Percentiles rank a stretch among this genome's conserved stretches.
These are phyloP conservation scores for Gymnothorax reevesii DNA, from an alignment of 2,797 vertebrate species.

Conservation along the genomic window DNA sequence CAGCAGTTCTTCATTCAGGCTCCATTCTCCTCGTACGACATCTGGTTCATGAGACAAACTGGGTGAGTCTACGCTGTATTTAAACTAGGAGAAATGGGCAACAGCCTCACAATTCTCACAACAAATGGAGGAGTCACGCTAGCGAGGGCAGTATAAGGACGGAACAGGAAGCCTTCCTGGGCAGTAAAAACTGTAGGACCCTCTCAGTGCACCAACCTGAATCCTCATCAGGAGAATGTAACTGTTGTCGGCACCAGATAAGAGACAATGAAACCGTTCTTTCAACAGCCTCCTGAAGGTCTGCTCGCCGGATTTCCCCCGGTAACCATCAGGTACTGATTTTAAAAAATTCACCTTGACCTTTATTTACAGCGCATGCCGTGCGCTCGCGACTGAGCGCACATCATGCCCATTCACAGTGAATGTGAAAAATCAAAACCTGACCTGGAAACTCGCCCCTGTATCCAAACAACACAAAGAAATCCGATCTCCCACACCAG, in stretches of 20 bases:
- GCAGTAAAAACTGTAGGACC: not conserved
- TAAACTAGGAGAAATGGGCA: not conserved
- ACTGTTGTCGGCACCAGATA: not conserved
- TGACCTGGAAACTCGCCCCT: too few relatives aligned
- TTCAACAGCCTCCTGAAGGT: not conserved
- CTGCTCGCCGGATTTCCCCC: not conserved
- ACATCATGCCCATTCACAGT: too few relatives aligned
- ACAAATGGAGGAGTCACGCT: not conserved
- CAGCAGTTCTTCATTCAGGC: not conserved
- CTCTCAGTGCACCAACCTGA: not conserved
- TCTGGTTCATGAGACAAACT: constrained; percentile 12
- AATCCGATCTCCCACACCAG: not conserved
- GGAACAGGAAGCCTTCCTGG: not conserved
- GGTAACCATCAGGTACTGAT: not conserved
- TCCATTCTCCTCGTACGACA: not conserved
- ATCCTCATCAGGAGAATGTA: not conserved
- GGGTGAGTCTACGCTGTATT: not conserved
- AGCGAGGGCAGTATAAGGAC: not conserved
- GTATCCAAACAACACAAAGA: not conserved
- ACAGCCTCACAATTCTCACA: not conserved
- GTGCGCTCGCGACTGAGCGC: too few relatives aligned
- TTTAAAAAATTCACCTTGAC: too few relatives aligned
- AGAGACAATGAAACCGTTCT: constrained; percentile 1
- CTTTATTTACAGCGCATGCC: too few relatives aligned
- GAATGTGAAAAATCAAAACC: too few relatives aligned